A percentile compares a stretch with the other conserved stretches of the same genome.
Evolutionary conservation across 2,113 vertebrate genomes (phyloP).

Genomic region (Coptodon rendalli): DNA sequence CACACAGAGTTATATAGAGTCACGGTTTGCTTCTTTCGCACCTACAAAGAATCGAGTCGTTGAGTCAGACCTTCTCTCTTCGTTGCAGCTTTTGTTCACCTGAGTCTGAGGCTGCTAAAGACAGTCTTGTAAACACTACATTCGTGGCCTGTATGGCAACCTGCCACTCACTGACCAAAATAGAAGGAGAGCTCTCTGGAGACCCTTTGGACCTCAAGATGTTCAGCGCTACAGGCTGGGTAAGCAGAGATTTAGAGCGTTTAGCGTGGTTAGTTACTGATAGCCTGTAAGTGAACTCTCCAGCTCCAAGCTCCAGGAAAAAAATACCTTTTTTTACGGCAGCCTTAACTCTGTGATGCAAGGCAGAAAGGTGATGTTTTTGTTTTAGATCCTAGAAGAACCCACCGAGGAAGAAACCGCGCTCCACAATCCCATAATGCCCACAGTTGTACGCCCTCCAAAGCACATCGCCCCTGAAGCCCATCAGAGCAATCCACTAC

Average conservation of each 20-base stretch:
- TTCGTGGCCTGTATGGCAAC: slow-evolving; percentile 94
- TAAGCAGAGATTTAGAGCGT: slow-evolving; percentile 51
- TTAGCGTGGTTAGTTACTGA: background rate
- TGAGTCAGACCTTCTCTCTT: background rate
- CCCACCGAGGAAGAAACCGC: slow-evolving; percentile 93
- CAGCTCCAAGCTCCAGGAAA: background rate
- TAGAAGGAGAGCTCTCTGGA: slow-evolving; percentile 88
- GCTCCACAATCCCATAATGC: slow-evolving; percentile 91
- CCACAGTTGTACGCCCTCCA: slow-evolving; percentile 89
- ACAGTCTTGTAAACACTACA: slow-evolving; percentile 76
- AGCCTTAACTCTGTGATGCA: background rate
- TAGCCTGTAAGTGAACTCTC: background rate
- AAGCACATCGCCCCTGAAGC: slow-evolving; percentile 75
- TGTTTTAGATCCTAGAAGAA: slow-evolving; percentile 86
- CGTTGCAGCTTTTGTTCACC: slow-evolving; percentile 78
- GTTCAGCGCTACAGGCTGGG: slow-evolving; percentile 94
- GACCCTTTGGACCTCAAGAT: slow-evolving; percentile 97
- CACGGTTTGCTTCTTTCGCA: background rate
- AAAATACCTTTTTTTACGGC: background rate
- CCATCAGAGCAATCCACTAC: slow-evolving; percentile 50
- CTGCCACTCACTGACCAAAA: slow-evolving; percentile 95
- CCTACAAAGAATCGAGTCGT: background rate
- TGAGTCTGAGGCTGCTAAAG: slow-evolving; percentile 76
- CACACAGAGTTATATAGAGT: background rate
- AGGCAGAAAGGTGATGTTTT: background rate